phyloP scores from a whole-genome alignment of 2,888 invertebrate species.

The Rotaria socialis region DNA sequence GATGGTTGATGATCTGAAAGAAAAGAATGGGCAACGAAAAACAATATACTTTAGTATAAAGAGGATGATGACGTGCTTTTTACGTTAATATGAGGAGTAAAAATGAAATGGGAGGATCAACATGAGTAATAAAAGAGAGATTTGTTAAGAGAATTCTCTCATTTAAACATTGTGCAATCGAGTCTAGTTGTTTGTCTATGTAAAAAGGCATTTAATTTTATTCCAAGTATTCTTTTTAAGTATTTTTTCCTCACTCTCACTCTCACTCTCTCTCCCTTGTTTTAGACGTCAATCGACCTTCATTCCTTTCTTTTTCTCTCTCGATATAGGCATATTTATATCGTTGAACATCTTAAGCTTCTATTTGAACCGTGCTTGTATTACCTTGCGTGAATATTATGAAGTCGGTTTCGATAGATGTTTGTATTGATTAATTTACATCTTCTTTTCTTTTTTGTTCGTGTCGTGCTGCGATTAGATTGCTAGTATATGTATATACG shows the following conservation, averaged over 20 bases:
- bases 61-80: constrained; percentile 29
- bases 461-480: neutral
- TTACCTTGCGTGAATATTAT: neutral
- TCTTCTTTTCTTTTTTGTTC: neutral
- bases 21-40: neutral
- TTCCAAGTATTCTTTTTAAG: constrained; percentile 26
- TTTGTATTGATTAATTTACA: constrained; percentile 23
- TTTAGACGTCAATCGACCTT: neutral
- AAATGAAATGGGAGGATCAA: constrained; percentile 3
- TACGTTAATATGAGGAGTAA: neutral
- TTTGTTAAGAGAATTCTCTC: constrained; percentile 23
- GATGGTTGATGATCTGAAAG: neutral
- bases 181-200: constrained; percentile 16
- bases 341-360: neutral
- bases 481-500: neutral
- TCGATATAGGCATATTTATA: neutral
- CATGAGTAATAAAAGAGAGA: constrained; percentile 14
- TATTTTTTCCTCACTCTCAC: neutral
- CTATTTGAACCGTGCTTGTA: neutral
- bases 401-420: neutral
- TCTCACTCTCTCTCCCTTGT: neutral
- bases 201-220: neutral
- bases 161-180: constrained; percentile 13
- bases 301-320: neutral
- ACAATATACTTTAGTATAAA: neutral